Evolutionary conservation across 2,888 invertebrate species (phyloP), one percentile per base, ranked within the genome.

Genomic region (Rhogogaster chlorosoma): DNA sequence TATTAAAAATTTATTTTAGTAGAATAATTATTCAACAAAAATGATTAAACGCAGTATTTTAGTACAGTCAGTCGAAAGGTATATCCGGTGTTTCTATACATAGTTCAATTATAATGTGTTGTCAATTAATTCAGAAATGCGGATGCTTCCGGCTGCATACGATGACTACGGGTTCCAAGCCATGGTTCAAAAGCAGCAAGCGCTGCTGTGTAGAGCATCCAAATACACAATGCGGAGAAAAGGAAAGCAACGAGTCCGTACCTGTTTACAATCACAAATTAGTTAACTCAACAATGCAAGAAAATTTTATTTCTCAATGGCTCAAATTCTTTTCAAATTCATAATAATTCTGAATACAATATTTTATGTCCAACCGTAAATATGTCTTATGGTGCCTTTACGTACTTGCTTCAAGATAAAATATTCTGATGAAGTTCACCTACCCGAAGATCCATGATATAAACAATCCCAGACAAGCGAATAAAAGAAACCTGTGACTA

Each of bases 401-500:
- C n/a, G 18, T 9, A 1, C 2, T 12, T 42, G n/a, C n/a, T n/a
- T 0, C 3, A 15, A 45, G n/a, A 22, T 6, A 42, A 18, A n/a
- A 29, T 42, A 61, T 77, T 53, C 29, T 42, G 75, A n/a, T 18
- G n/a, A 94, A 86, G n/a, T 94, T 92, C 86, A 94, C 94, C 87
- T 94, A 95, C 71, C 95, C 95, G 83, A 95, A 94, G 67, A 95
- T 88, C 93, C 94, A 95, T 61, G 94, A 94, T 3, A 95, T 64
- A 9, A 95, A 87, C 82, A 94, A 94, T 2, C 96, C 95, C 0
- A 96, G 84, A 4, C 93, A 90, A 45, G 96, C 89, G 93, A 95
- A 95, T 1, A 94, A 89, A 42, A 96, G 91, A 84, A 95, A 95
- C 61, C 94, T 94, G 88, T 96, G 95, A 80, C 95, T 96, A 6